Percentiles rank a stretch among this genome's conserved stretches.
Conservation (phyloP, 2,113 vertebrate species). For the Motacilla alba region DNA sequence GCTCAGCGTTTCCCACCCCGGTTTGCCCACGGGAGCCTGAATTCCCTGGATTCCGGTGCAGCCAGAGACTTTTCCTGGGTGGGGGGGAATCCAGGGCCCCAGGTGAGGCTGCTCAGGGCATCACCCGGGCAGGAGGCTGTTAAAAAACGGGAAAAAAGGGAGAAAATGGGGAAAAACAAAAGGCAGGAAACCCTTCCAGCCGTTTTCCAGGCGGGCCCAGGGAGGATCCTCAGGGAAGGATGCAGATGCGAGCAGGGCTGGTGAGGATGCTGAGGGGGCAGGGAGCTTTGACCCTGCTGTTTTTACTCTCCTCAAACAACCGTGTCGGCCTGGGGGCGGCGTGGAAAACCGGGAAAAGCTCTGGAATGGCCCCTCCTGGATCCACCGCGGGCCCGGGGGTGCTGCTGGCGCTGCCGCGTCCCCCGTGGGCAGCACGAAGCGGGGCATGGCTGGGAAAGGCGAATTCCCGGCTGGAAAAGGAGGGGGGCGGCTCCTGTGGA, state of each 20-base stretch:
- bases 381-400: not conserved
- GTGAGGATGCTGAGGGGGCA: not conserved
- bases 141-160: rapidly evolving
- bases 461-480: not conserved
- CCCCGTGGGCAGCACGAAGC: rapidly evolving
- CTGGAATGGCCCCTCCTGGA: rapidly evolving
- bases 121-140: rapidly evolving
- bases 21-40: not conserved
- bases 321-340: not conserved
- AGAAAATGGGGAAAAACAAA: not conserved
- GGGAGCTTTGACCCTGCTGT: not conserved
- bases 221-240: not conserved
- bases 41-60: not conserved
- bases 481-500: not conserved
- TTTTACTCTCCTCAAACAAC: not conserved
- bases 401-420: not conserved
- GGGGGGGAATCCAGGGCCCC: not conserved
- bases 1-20: rapidly evolving
- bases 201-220: not conserved
- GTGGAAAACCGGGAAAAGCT: not conserved
- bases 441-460: not conserved
- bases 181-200: not conserved
- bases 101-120: rapidly evolving
- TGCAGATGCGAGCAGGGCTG: not conserved
- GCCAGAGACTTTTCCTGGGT: not conserved